phyloP scores from a whole-genome alignment of 2,113 vertebrate species.

The Nipponia nippon region DNA sequence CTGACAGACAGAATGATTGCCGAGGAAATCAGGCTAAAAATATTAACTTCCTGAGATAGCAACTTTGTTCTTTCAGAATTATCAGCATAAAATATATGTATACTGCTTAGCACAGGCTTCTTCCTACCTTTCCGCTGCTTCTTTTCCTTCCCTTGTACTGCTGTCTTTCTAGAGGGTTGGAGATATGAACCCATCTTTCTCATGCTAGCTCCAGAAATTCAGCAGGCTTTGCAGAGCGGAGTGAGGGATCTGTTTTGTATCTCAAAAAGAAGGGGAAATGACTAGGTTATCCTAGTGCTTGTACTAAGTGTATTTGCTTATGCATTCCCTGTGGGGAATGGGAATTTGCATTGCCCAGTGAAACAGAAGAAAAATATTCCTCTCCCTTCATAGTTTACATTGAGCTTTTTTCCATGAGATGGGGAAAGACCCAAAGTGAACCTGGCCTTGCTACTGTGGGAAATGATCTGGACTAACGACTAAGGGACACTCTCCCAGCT shows the following conservation, averaged over 20 bases:
- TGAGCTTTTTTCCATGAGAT: not conserved
- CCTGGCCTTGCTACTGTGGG: not conserved
- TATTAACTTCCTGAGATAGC: not conserved
- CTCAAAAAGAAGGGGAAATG: not conserved
- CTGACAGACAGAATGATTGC: slow-evolving; percentile 18
- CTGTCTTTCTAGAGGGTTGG: not conserved
- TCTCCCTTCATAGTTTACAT: rapidly evolving
- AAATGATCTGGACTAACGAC: not conserved
- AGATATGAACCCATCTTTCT: not conserved
- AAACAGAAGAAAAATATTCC: not conserved
- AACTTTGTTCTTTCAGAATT: not conserved
- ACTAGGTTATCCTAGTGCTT: not conserved
- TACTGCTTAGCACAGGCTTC: not conserved
- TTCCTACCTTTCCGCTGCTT: not conserved
- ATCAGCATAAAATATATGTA: not conserved
- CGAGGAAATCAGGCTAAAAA: slow-evolving; percentile 27
- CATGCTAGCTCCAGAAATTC: not conserved
- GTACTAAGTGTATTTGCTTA: not conserved
- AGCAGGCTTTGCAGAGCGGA: not conserved
- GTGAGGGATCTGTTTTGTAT: not conserved
- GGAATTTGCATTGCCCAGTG: not conserved
- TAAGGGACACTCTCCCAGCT: not conserved
- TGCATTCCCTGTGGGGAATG: not conserved
- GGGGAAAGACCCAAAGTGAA: not conserved
- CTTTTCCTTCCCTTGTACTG: not conserved